phyloP scores from a whole-genome alignment of 2,888 invertebrate genomes.

The Drosophila siamana region DNA sequence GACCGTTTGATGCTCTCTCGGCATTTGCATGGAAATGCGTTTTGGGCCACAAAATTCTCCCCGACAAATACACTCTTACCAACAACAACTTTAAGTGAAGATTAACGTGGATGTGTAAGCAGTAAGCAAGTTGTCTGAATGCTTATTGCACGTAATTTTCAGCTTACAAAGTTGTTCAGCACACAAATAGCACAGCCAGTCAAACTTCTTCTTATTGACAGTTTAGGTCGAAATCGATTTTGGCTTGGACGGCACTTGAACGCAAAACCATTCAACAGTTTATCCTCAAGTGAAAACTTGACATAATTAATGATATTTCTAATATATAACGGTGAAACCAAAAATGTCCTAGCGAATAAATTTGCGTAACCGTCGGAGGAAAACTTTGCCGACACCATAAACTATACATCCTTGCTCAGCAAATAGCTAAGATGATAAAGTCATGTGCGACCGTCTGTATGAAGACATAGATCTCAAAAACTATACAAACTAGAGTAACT shows the following conservation, averaged over 20 bases:
- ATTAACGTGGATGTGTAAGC: conserved; percentile 4
- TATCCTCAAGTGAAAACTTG: conserved; percentile 47
- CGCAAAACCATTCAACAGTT: conserved; percentile 71
- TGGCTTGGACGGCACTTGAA: conserved; percentile 23
- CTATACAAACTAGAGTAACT: too few species aligned
- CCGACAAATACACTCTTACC: too few species aligned
- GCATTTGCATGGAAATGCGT: conserved; percentile 81
- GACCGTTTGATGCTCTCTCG: conserved; percentile 69
- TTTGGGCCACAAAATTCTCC: conserved; percentile 61
- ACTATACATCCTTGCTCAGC: too few species aligned
- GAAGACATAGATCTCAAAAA: too few species aligned
- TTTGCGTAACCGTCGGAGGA: too few species aligned
- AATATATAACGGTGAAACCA: too few species aligned
- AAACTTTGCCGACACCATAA: too few species aligned
- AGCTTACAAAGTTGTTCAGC: conserved; percentile 75
- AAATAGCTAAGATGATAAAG: too few species aligned
- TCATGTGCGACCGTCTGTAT: too few species aligned
- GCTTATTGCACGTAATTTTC: conserved; percentile 74
- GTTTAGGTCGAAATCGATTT: conserved; percentile 64
- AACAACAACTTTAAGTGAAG: conserved; percentile 11
- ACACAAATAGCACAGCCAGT: conserved; percentile 55
- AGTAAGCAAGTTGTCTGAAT: conserved; percentile 39
- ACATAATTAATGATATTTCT: too few species aligned
- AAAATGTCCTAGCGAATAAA: too few species aligned
- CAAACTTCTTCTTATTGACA: neutral